phyloP scores from a whole-genome alignment of 2,113 vertebrate species.

The Hippopotamus amphibius region DNA sequence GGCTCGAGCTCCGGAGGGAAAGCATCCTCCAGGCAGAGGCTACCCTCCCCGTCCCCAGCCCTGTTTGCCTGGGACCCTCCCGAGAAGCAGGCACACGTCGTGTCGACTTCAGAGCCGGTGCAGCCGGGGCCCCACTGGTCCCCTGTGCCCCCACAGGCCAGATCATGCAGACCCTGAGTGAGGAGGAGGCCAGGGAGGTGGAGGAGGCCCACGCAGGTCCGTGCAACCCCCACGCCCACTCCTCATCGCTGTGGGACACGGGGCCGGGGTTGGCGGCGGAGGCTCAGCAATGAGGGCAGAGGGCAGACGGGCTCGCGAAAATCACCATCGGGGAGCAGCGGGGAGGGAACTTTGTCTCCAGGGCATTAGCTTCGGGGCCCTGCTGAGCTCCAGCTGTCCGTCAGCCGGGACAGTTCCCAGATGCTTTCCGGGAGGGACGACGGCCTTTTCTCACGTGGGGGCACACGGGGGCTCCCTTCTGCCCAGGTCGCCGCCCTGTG shows the following conservation, averaged over 20 bases:
- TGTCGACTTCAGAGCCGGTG: not conserved
- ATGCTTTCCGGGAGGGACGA: not conserved
- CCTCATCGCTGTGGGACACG: rapidly evolving
- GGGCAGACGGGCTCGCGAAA: not conserved
- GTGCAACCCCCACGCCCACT: rapidly evolving
- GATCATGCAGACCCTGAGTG: not conserved
- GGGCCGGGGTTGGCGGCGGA: rapidly evolving
- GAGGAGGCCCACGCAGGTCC: not conserved
- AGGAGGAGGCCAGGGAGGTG: not conserved
- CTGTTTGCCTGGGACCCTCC: not conserved
- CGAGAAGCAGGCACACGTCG: not conserved
- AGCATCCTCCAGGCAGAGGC: not conserved
- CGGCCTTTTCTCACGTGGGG: not conserved
- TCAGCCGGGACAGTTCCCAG: not conserved
- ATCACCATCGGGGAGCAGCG: rapidly evolving
- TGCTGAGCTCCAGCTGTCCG: rapidly evolving
- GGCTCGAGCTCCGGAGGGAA: not conserved
- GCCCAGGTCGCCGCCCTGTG: not conserved
- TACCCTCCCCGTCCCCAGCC: not conserved
- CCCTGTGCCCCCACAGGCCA: slow-evolving; percentile 39
- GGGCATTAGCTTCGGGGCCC: not conserved
- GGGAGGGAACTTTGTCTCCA: not conserved
- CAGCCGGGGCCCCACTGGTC: not conserved
- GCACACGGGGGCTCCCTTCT: not conserved
- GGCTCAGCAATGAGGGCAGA: not conserved